A percentile compares a stretch with the other conserved stretches of the same genome.
Conservation (phyloP, 2,113 vertebrate genomes). For the Silurus asotus region DNA sequence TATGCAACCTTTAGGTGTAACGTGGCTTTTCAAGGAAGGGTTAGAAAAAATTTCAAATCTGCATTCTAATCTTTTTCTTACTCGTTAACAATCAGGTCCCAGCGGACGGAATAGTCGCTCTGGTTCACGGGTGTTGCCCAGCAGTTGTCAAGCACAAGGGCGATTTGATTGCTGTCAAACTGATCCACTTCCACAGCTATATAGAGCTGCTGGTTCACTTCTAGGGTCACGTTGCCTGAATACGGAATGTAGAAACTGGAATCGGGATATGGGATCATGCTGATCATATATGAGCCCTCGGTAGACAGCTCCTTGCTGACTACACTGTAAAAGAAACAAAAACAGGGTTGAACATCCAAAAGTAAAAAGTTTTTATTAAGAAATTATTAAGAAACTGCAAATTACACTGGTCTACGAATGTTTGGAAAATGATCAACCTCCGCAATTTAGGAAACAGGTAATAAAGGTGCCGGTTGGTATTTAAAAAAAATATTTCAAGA, state of each 20-base stretch:
- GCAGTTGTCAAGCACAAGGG: constrained; percentile 51
- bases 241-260: constrained; percentile 19
- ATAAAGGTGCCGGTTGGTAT: no score
- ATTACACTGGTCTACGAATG: background rate
- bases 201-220: constrained; percentile 44
- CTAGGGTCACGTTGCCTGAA: constrained; percentile 16
- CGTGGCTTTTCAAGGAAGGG: no score
- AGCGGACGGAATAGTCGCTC: constrained; percentile 21
- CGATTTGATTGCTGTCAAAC: constrained; percentile 40
- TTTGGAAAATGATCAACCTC: no score
- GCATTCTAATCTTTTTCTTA: constrained; percentile 36
- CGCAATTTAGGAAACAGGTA: no score
- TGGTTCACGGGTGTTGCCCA: constrained; percentile 56
- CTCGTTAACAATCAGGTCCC: constrained; percentile 58
- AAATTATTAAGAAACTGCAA: background rate
- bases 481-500: no score
- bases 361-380: background rate
- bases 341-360: background rate
- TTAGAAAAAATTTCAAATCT: background rate
- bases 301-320: constrained; percentile 41
- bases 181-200: constrained; percentile 45
- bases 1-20: background rate
- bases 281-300: constrained; percentile 40
- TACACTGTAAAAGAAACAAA: constrained; percentile 37
- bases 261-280: constrained; percentile 50